Evolutionary conservation across 1,140 invertebrate genomes (phyloP).

Genomic region (Cherax destructor): DNA sequence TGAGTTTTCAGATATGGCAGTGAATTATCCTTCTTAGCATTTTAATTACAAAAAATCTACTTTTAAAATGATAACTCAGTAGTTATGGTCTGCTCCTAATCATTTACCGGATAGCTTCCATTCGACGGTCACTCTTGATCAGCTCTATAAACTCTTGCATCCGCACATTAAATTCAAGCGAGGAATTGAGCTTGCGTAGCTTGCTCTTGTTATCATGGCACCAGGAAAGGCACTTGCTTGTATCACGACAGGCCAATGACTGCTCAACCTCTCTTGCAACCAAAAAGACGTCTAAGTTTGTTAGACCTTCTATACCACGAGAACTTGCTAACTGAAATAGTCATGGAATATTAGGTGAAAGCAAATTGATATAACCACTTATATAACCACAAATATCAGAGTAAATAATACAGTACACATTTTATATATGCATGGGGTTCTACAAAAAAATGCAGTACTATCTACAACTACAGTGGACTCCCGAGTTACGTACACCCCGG

Average conservation of each 20-base stretch:
- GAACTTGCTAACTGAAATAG: conserved; percentile 84
- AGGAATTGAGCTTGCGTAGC: conserved; percentile 92
- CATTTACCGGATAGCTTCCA: conserved; percentile 88
- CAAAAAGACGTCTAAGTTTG: conserved; percentile 95
- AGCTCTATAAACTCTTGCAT: conserved; percentile 97
- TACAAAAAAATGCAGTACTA: too few species aligned
- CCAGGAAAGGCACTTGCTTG: conserved; percentile 94
- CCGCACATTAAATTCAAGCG: conserved; percentile 93
- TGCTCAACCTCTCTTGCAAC: conserved; percentile 86
- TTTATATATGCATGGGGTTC: too few species aligned
- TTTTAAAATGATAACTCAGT: too few species aligned
- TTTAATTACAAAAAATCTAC: too few species aligned
- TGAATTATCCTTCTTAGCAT: not conserved
- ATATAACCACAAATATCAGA: too few species aligned
- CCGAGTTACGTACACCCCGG: too few species aligned
- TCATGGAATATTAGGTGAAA: not conserved
- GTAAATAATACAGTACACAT: too few species aligned
- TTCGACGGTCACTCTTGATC: conserved; percentile 87
- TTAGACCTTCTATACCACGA: conserved; percentile 89
- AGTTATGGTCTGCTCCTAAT: not conserved
- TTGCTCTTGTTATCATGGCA: conserved; percentile 98
- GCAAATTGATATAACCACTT: not conserved
- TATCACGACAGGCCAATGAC: conserved; percentile 85
- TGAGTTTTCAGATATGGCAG: not conserved
- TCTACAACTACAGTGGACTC: too few species aligned